Conservation (phyloP, 2,113 vertebrate species). For the Polypterus senegalus region DNA sequence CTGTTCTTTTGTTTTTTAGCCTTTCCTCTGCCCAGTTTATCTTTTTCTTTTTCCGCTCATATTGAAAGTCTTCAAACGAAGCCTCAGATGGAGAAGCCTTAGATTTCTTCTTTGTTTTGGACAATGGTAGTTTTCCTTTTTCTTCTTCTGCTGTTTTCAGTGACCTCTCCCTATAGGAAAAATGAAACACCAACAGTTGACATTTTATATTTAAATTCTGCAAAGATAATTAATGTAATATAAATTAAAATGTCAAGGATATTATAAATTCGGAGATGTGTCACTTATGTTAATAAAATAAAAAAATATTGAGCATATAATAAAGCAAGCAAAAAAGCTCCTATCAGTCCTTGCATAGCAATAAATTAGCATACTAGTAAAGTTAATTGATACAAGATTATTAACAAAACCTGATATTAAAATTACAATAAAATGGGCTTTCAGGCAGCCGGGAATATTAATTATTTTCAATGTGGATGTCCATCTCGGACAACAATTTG, state of each 20-base stretch:
- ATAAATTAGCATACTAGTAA: neutral
- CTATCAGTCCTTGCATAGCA: neutral
- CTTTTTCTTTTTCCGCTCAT: constrained; percentile 23
- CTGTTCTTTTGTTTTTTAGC: constrained; percentile 57
- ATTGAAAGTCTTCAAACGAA: neutral
- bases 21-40: constrained; percentile 36
- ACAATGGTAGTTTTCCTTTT: constrained; percentile 18
- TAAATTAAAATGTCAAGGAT: neutral
- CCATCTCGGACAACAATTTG: too few species aligned
- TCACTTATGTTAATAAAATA: too few species aligned
- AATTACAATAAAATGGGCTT: too few species aligned
- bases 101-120: constrained; percentile 31
- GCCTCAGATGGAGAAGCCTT: neutral
- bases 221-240: neutral
- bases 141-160: constrained; percentile 61
- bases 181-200: too few species aligned
- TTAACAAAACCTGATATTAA: too few species aligned
- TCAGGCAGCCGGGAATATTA: too few species aligned
- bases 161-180: constrained; percentile 51
- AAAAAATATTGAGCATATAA: neutral
- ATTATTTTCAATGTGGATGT: too few species aligned
- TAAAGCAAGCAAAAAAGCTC: neutral
- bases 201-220: neutral
- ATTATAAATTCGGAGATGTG: too few species aligned
- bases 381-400: too few species aligned